Evolutionary conservation across 35 echinoderm and acorn worm genomes (phyloP), one percentile per base, ranked within the genome.

Genomic region (Ophiothrix spiculata): DNA sequence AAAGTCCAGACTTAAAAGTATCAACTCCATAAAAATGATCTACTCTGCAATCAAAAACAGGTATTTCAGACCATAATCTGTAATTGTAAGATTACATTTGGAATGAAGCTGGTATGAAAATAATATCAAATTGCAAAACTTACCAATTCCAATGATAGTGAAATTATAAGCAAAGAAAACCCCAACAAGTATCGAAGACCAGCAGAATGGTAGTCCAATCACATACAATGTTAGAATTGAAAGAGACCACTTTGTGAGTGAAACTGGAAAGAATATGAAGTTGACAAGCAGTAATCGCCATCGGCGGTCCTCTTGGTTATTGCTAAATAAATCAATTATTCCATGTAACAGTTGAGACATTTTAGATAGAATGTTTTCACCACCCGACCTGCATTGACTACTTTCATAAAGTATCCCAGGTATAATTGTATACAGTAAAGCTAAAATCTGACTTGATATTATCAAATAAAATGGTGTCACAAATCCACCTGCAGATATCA

Each of bases 191-290:
- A 79, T 60, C 31, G 89, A 78, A 0, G 82, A 74, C 76, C 84
- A 78, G 45, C 89, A 91, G 76, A 91, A 80, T 17, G 89, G 89
- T 2, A 35, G 10, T 29, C 89, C 89, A 73, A 91, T 73, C 0
- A 35, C 83, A 36, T 85, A 79, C 29, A 91, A 36, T 21, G 77
- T 32, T 23, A 77, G 40, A 4, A 75, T 75, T 4, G 45, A 31
- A 14, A 86, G 23, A 31, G 56, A 56, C 4, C 40, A 28, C 0
- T 36, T n/a, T 32, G 69, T 2, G 23, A 45, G 31, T 0, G 64
- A 25, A 75, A 79, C 38, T 10, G 35, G 16, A 2, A 90, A 56
- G 12, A 19, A 36, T 36, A 90, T 39, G 36, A 38, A 1, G 21
- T 39, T 21, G 17, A 49, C 39, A 35, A 78, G 79, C 19, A 78